phyloP scores from a whole-genome alignment of 2,888 invertebrate species.

The Stenchaetothrips biformis region DNA sequence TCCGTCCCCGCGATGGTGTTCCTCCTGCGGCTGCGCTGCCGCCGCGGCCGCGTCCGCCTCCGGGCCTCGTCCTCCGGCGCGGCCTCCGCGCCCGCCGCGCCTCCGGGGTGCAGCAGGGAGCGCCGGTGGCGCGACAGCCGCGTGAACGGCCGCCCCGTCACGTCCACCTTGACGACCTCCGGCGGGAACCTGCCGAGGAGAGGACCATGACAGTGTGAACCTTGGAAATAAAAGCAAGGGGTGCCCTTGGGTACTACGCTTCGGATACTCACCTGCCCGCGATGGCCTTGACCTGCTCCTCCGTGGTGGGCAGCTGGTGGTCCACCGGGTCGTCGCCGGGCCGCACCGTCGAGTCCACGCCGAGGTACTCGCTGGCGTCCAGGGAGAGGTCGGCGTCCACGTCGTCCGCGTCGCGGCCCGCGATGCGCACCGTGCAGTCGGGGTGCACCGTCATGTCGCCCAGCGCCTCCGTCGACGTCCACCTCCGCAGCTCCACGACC shows the following conservation, averaged over 20 bases:
- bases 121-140: slow-evolving; percentile 82
- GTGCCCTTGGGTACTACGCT: no score
- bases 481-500: slow-evolving; percentile 72
- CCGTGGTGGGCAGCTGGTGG: slow-evolving; percentile 81
- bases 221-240: no score
- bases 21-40: slow-evolving; percentile 75
- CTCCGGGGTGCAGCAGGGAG: slow-evolving; percentile 58
- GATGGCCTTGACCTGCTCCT: slow-evolving; percentile 77
- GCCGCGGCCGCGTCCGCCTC: slow-evolving; percentile 62
- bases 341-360: slow-evolving; percentile 37
- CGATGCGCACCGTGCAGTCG: slow-evolving; percentile 69
- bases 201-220: not conserved
- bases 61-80: slow-evolving; percentile 39
- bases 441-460: slow-evolving; percentile 77
- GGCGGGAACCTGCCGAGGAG: slow-evolving; percentile 68
- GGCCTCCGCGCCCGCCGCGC: slow-evolving; percentile 38
- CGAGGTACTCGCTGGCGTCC: slow-evolving; percentile 40
- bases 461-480: slow-evolving; percentile 77
- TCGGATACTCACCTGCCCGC: slow-evolving; percentile 65
- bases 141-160: slow-evolving; percentile 80
- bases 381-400: slow-evolving; percentile 49
- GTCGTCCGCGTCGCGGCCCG: slow-evolving; percentile 43
- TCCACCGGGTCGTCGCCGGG: slow-evolving; percentile 57
- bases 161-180: slow-evolving; percentile 82
- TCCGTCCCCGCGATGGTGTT: slow-evolving; percentile 89